Evolutionary conservation across 2,888 invertebrate genomes (phyloP), one percentile per base, ranked within the genome.

Genomic region (Drosophila nigritarsus): DNA sequence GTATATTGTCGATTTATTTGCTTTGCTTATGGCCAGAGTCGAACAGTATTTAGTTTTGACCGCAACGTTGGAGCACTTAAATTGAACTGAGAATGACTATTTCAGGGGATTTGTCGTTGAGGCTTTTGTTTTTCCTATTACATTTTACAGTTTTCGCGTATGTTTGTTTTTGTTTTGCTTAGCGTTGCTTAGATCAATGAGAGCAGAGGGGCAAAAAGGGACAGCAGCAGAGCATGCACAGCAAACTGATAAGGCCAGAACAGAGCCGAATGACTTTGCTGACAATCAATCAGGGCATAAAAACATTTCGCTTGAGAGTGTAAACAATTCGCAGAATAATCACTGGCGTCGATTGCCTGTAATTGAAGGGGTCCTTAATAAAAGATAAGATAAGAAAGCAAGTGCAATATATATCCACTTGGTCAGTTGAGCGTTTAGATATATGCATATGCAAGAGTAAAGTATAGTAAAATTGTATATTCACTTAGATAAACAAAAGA

Each of bases 271-370:
- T n/a, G 65, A 56, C 32, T 65, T 72, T 53, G 65, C 38, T 42
- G 77, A 50, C 75, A 75, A 78, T 80, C 73, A 82, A 78, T 81
- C 78, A 75, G 76, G 60, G 63, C 49, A 67, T 59, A 53, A 60
- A 68, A 61, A 72, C 72, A 84, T 65, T 87, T 34, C 48, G 42
- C 40, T 68, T n/a, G 24, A 40, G 66, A 68, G 59, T 80, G 78
- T 74, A 82, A 73, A 82, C 67, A 76, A 56, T 82, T 45, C 27
- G 56, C 65, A 65, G 67, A 68, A 29, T 50, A 24, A n/a, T 13
- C 74, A 78, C 56, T 30, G 70, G 65, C 70, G 76, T 42, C 59
- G 40, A 4, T 11, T 24, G 15, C 29, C 15, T 32, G 36, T 11
- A 9, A 5, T 20, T 8, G 1, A 60, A 27, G 32, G 50, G 64